Base-by-base conservation (phyloP, 2,113 vertebrate species). In the Ramphastos sulfuratus region DNA sequence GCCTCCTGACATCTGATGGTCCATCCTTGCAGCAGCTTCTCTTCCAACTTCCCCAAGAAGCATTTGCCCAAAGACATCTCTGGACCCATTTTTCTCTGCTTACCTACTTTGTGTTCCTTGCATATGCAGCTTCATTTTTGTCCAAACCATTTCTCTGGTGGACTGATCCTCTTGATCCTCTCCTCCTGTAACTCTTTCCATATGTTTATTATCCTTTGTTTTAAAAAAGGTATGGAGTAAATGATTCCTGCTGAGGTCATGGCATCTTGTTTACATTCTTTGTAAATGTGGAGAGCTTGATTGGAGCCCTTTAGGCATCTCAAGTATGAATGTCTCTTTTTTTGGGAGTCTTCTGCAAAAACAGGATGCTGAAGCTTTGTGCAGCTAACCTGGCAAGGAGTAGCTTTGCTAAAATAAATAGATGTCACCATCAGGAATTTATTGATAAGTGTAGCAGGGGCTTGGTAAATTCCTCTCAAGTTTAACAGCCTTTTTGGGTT, bases 211-310 rank as follows among this genome's bases (percentile, higher is more conserved):
- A 76, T 87, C 78, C 33, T 94, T 96, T 95, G 75, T 39, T 39
- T 39, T 39, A 39, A 42, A 42, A 95, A 95, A 87, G 96, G 63
- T 77, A 86, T 84, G 30, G 84, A 96, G 88, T 77, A 93, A 94
- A 91, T 90, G 76, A 82, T 87, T 97, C 71, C 86, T 90, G n/a
- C 89, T 94, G 85, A 92, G 96, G 85, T 93, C 96, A 63, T 92
- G 88, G 96, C 81, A 89, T 95, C 91, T 94, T 97, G 95, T 96
- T 97, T 96, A 93, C 94, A 97, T 97, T 97, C 94, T 91, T 96
- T 82, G 95, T 90, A 85, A 94, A 96, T 92, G 95, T 13, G 78
- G 95, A 92, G 95, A 90, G 93, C 61, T 79, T 93, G 90, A 94
- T 92, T 94, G 83, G 50, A 89, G 56, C 91, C 87, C 18, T 82